Conservation (phyloP, 30 jellyfish, hydroid and myxozoan species). For the Hydractinia symbiolongicarpus region DNA sequence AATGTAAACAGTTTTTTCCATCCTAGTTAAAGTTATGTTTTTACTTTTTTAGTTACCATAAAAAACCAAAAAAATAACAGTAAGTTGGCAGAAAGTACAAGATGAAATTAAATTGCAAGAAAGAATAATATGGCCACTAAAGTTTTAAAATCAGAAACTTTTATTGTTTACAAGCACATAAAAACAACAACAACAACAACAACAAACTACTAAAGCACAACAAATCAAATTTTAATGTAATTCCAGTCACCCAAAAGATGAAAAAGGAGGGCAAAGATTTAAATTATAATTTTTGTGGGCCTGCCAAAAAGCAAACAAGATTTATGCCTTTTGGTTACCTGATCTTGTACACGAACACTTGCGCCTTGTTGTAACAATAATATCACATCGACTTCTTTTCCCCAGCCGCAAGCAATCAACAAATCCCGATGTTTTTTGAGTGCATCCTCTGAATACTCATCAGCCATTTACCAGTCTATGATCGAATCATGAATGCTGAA, state of each 20-base stretch:
- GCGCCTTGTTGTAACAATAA: conserved; percentile 90
- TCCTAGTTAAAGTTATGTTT: conserved; percentile 45
- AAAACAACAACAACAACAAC: too few species aligned
- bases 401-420: conserved; percentile 93
- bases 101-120: too few species aligned
- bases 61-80: not conserved
- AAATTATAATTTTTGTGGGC: too few species aligned
- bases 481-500: too few species aligned
- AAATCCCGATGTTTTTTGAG: conserved; percentile 62
- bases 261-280: too few species aligned
- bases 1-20: conserved; percentile 80
- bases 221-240: too few species aligned
- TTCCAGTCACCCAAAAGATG: too few species aligned
- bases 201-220: too few species aligned
- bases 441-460: conserved; percentile 66
- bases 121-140: not conserved
- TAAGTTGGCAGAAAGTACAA: not conserved
- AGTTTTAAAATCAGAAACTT: too few species aligned
- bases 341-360: conserved; percentile 90
- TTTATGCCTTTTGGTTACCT: conserved; percentile 29
- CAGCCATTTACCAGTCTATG: conserved; percentile 50
- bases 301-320: too few species aligned
- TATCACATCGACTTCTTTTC: conserved; percentile 82
- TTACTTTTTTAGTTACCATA: too few species aligned
- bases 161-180: too few species aligned